These are phyloP conservation scores for Drosophila paucipuncta DNA, from an alignment of 2,888 invertebrate genomes.

Conservation along the genomic window DNA sequence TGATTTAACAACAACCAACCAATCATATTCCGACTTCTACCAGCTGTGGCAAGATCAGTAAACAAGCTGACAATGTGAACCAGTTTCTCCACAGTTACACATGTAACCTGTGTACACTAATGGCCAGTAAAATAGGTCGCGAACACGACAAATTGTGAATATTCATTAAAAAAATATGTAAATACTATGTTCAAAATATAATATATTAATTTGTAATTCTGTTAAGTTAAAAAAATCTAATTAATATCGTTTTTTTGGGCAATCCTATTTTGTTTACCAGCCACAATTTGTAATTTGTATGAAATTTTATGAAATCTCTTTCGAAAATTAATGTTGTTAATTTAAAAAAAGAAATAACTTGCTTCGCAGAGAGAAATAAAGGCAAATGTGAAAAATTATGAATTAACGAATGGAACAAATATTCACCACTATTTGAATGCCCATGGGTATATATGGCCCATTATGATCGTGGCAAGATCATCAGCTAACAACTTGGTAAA, in stretches of 20 bases:
- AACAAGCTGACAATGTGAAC: neutral
- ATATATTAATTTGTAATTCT: neutral
- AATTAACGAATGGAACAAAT: neutral
- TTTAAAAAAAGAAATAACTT: neutral
- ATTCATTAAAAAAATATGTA: neutral
- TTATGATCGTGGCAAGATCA: constrained; percentile 8
- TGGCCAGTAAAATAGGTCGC: neutral
- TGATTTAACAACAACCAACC: neutral
- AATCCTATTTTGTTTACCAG: neutral
- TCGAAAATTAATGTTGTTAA: neutral
- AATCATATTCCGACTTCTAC: neutral
- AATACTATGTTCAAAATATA: neutral
- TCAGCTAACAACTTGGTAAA: constrained; percentile 3
- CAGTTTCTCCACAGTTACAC: neutral
- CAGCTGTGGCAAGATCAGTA: neutral
- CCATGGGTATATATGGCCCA: neutral
- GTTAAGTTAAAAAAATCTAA: neutral
- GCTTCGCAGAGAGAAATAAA: neutral
- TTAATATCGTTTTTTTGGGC: neutral
- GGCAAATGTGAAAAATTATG: neutral
- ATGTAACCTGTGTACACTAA: neutral
- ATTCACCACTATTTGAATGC: neutral
- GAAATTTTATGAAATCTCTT: neutral
- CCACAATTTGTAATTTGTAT: too few species aligned
- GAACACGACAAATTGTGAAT: neutral